A percentile compares a stretch with the other conserved stretches of the same genome.
phyloP scores from a whole-genome alignment of 1,140 invertebrate genomes.

The Muscidifurax raptorellus region DNA sequence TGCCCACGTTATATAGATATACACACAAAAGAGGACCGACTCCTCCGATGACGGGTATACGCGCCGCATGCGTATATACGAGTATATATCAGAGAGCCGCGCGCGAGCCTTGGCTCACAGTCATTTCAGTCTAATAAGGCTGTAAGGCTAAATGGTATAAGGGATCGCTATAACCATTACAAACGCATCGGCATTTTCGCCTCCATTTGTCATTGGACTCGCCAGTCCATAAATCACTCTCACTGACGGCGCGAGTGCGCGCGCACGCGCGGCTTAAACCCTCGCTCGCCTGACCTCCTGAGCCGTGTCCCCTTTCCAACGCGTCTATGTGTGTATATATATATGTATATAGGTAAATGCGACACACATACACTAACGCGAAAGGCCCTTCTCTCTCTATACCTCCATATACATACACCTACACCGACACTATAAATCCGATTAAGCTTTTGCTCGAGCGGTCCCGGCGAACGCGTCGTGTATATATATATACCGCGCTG shows the following conservation, averaged over 20 bases:
- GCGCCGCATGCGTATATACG: too few relatives aligned
- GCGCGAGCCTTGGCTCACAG: background rate
- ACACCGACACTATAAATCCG: slow-evolving; percentile 28
- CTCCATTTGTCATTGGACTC: slow-evolving; percentile 45
- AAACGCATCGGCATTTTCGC: slow-evolving; percentile 35
- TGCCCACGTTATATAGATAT: too few relatives aligned
- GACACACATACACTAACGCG: background rate
- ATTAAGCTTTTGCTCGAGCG: slow-evolving; percentile 26
- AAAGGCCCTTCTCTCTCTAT: background rate
- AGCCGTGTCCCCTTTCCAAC: slow-evolving; percentile 1
- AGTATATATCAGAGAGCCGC: background rate
- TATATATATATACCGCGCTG: too few relatives aligned
- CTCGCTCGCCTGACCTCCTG: background rate
- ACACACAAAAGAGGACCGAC: too few relatives aligned
- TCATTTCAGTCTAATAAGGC: slow-evolving; percentile 20
- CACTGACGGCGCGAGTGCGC: background rate
- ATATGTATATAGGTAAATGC: slow-evolving; percentile 5
- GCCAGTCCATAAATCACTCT: slow-evolving; percentile 41
- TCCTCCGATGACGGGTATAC: too few relatives aligned
- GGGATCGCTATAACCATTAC: background rate
- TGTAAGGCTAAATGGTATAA: background rate
- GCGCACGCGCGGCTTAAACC: background rate
- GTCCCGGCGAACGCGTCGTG: background rate
- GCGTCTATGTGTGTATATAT: too few relatives aligned
- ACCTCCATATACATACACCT: background rate